Conservation (phyloP, 2,113 vertebrate genomes). For the Todiramphus chloris region DNA sequence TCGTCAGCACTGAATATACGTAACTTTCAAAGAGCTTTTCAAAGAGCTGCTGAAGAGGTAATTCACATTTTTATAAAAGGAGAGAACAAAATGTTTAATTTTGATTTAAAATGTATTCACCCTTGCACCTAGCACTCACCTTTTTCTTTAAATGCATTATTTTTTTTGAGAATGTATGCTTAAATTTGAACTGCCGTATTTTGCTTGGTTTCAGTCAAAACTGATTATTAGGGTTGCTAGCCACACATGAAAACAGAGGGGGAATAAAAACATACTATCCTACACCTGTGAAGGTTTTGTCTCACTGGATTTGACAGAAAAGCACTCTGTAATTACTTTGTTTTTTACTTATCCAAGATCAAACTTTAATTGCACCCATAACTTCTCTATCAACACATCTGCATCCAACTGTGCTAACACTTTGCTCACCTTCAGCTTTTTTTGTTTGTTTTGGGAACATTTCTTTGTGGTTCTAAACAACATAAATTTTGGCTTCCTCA, state of each 20-base stretch:
- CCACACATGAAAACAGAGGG: neutral
- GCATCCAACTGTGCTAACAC: conserved; percentile 51
- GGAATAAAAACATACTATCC: neutral
- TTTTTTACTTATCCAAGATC: neutral
- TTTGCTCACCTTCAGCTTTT: conserved; percentile 74
- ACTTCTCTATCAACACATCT: conserved; percentile 59
- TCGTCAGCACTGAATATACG: conserved; percentile 52
- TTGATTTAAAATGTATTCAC: conserved; percentile 37
- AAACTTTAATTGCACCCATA: conserved; percentile 28
- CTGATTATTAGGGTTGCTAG: neutral
- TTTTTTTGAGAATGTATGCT: neutral
- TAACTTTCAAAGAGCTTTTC: conserved; percentile 59
- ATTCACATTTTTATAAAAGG: neutral
- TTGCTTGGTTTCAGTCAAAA: neutral
- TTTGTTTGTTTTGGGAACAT: conserved; percentile 54
- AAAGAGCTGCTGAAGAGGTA: conserved; percentile 49
- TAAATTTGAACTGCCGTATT: neutral
- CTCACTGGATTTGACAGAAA: neutral
- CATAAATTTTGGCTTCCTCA: conserved; percentile 79
- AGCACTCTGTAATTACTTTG: neutral
- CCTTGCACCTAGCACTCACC: neutral
- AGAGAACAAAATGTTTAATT: conserved; percentile 50
- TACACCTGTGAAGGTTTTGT: neutral
- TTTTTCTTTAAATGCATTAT: neutral
- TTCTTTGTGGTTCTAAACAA: conserved; percentile 71